Percentiles rank a stretch among this genome's conserved stretches.
Conservation (phyloP, 2,797 vertebrate species). For the Sus cebifrons region DNA sequence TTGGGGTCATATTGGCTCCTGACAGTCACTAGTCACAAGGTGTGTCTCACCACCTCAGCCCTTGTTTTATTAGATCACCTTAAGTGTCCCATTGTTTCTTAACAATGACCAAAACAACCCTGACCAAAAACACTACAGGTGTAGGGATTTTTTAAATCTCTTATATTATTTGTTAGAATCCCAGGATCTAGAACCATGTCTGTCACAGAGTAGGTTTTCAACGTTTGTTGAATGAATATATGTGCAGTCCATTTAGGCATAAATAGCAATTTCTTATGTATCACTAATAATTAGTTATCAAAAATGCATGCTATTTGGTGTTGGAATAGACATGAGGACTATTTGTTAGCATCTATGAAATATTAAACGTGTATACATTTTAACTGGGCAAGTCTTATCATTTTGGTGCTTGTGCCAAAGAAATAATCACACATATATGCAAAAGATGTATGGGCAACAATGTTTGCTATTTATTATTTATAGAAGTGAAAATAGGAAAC, state of each 20-base stretch:
- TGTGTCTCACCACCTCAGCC: not conserved
- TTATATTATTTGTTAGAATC: constrained; percentile 25
- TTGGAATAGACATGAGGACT: not conserved
- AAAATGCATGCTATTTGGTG: not conserved
- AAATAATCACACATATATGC: constrained; percentile 1
- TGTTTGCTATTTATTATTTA: not conserved
- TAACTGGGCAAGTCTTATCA: not conserved
- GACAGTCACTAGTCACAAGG: not conserved
- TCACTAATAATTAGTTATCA: constrained; percentile 20
- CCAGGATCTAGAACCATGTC: not conserved
- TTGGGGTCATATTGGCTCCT: not conserved
- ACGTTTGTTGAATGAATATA: constrained; percentile 14
- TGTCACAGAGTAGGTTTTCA: not conserved
- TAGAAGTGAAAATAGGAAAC: constrained; percentile 20
- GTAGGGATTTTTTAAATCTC: not conserved
- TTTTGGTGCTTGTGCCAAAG: constrained; percentile 30
- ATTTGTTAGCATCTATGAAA: not conserved
- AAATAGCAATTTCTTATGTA: not conserved
- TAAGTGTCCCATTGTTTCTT: constrained; percentile 27
- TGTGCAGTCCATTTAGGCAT: not conserved
- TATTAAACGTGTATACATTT: not conserved
- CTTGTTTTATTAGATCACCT: not conserved
- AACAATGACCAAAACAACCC: not conserved
- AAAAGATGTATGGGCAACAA: constrained; percentile 1
- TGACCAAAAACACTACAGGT: not conserved